These are phyloP conservation scores for Fregata magnificens DNA, from an alignment of 2,113 vertebrate genomes.

Conservation along the genomic window DNA sequence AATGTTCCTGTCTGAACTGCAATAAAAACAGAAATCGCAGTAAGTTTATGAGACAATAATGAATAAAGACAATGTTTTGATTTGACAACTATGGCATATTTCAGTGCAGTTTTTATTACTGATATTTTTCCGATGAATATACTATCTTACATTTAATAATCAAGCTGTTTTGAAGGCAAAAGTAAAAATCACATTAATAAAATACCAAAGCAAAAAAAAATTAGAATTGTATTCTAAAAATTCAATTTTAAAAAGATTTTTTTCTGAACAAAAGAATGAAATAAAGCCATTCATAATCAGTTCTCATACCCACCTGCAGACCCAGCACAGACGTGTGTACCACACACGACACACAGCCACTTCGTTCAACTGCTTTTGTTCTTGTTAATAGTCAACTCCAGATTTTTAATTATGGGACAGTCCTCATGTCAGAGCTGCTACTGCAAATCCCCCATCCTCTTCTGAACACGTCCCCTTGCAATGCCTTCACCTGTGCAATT, in stretches of 20 bases:
- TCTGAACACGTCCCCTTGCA: neutral
- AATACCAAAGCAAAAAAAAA: neutral
- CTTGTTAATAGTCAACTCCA: neutral
- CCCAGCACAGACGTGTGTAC: rapidly evolving
- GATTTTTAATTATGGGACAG: neutral
- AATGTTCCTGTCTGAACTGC: neutral
- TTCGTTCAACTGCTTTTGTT: neutral
- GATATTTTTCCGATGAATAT: neutral
- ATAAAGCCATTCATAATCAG: neutral
- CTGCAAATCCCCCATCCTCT: neutral
- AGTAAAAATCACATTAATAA: neutral
- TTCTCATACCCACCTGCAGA: neutral
- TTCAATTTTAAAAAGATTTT: neutral
- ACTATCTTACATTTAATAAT: neutral
- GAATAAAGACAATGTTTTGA: neutral
- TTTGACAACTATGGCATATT: neutral
- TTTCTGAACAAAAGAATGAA: neutral
- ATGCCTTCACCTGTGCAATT: neutral
- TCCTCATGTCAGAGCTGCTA: neutral
- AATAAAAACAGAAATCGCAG: neutral
- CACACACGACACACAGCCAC: rapidly evolving
- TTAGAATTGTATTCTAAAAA: neutral
- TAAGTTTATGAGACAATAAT: neutral
- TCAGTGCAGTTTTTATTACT: neutral
- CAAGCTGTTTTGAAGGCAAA: neutral